Conservation (phyloP, 2,113 vertebrate species). For the Andinoacara biseriatus region DNA sequence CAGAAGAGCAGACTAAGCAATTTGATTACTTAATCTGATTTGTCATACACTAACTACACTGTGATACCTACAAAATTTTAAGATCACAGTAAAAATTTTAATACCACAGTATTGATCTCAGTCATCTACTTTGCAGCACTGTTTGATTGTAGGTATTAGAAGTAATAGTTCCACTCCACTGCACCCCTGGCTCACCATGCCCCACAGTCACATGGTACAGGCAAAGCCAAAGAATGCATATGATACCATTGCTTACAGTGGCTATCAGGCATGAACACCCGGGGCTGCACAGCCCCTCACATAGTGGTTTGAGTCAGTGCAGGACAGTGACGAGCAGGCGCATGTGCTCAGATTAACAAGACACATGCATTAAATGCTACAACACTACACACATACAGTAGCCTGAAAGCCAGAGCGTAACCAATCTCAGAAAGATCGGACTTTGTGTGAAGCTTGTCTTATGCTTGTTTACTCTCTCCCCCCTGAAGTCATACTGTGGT, state of each 20-base stretch:
- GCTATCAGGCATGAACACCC: conserved; percentile 24
- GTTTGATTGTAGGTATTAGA: conserved; percentile 33
- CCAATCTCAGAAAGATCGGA: not conserved
- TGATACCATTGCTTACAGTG: conserved; percentile 34
- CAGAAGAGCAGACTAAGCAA: not conserved
- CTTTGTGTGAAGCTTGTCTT: conserved; percentile 15
- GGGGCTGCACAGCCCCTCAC: not conserved
- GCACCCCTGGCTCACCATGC: not conserved
- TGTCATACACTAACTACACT: not conserved
- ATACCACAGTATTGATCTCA: not conserved
- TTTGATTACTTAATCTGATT: not conserved
- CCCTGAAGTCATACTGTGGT: conserved; percentile 36
- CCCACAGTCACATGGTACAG: conserved; percentile 35
- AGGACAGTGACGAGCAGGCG: conserved; percentile 24
- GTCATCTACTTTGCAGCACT: not conserved
- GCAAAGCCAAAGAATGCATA: conserved; percentile 40
- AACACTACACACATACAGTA: conserved; percentile 4
- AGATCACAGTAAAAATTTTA: not conserved
- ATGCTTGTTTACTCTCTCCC: conserved; percentile 47
- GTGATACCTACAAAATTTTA: not conserved
- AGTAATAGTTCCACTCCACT: not conserved
- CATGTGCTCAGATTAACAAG: not conserved
- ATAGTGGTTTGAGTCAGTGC: not conserved
- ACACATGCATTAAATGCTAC: conserved; percentile 2
- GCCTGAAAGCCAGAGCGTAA: not conserved